Evolutionary conservation across 2,888 invertebrate species (phyloP).

Genomic region (Drosophila maculinotata): DNA sequence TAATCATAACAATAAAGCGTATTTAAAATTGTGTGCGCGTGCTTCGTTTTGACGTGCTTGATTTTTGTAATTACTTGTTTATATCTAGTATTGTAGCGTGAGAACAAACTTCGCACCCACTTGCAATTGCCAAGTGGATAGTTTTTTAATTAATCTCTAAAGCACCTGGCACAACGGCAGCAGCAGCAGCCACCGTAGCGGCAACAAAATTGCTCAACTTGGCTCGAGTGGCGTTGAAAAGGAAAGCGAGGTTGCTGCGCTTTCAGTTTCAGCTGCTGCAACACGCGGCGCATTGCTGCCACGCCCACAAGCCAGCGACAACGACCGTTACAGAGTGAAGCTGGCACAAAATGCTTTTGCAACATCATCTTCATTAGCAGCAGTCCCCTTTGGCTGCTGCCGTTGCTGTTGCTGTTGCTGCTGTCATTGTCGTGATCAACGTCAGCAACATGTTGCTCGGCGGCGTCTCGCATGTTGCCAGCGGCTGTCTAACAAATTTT

Average conservation of each 20-base stretch:
- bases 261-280: slow-evolving; percentile 58
- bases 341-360: slow-evolving; percentile 54
- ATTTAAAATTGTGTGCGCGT: slow-evolving; percentile 76
- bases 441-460: slow-evolving; percentile 56
- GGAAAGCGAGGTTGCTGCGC: slow-evolving; percentile 62
- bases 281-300: slow-evolving; percentile 32
- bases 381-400: slow-evolving; percentile 1
- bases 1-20: slow-evolving; percentile 66
- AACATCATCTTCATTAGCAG: slow-evolving; percentile 77
- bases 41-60: slow-evolving; percentile 49
- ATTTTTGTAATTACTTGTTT: slow-evolving; percentile 45
- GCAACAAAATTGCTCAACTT: slow-evolving; percentile 40
- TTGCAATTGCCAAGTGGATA: slow-evolving; percentile 42
- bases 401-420: slow-evolving; percentile 2
- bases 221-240: slow-evolving; percentile 47
- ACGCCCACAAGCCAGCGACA: slow-evolving; percentile 58
- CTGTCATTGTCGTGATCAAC: slow-evolving; percentile 33
- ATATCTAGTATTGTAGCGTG: slow-evolving; percentile 48
- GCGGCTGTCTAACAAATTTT: slow-evolving; percentile 29
- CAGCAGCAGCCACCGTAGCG: slow-evolving; percentile 10
- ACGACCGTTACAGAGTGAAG: slow-evolving; percentile 52
- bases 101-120: slow-evolving; percentile 59
- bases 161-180: slow-evolving; percentile 40
- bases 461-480: slow-evolving; percentile 46
- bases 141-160: slow-evolving; percentile 43